Base-by-base conservation (phyloP, 2,113 vertebrate species). In the Hippocampus zosterae region DNA sequence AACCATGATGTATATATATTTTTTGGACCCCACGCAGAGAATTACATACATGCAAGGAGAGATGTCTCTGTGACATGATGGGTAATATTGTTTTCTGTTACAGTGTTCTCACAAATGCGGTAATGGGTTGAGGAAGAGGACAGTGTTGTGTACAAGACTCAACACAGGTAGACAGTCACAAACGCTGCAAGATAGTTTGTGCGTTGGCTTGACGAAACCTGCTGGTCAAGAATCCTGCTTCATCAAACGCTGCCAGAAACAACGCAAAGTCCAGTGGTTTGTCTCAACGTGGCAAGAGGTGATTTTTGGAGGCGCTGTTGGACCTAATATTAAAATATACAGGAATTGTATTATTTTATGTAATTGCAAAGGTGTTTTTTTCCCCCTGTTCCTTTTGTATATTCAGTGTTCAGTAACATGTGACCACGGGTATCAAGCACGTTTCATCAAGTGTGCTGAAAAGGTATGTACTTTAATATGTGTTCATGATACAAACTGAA, bases 61-160 rank as follows among this genome's bases (percentile, higher is more conserved):
- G 44, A 12, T 46, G 15, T 15, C 8, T 46, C 1, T 46, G 18
- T 19, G 16, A 52, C 48, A 2, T 52, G 18, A 52, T 21, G 48
- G 16, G 18, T 2, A 21, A 23, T 41, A 13, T 66, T 70, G 57
- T 60, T 60, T 60, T 60, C 57, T 60, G 12, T 59, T 60, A 3
- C 89, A 96, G 95, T 96, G 95, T 82, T 96, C 95, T 0, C 90
- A 88, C 27, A 93, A 92, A 74, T 95, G 95, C 61, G 95, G 95
- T 23, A 94, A 91, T 66, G 94, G 94, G 1, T 78, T 92, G 88
- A 92, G 77, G 79, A 94, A 93, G 82, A 89, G 95, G 72, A 71
- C 85, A 0, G 92, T 94, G 76, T 40, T 81, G 73, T 96, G 95
- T 68, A 87, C 90, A 65, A 93, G 89, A 76, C 83, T 88, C 12